phyloP scores from a whole-genome alignment of 2,888 invertebrate genomes.

The Orchestes rusci region DNA sequence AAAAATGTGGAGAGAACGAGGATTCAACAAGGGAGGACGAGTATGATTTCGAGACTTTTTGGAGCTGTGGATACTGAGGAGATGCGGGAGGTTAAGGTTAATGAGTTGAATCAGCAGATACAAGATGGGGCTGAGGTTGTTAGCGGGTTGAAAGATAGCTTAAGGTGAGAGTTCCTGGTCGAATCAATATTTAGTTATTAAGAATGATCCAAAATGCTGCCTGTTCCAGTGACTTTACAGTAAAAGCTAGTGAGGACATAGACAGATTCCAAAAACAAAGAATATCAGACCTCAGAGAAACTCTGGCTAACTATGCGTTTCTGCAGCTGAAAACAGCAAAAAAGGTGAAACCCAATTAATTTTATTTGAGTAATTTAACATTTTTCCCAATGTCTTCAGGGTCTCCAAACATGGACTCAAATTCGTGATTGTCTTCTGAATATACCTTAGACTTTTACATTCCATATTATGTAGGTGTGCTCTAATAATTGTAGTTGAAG shows the following conservation, averaged over 20 bases:
- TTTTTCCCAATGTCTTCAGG: conserved; percentile 51
- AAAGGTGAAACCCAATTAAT: conserved; percentile 49
- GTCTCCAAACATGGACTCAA: conserved; percentile 69
- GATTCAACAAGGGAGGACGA: conserved; percentile 58
- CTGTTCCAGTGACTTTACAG: conserved; percentile 58
- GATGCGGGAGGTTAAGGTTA: conserved; percentile 62
- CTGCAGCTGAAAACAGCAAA: conserved; percentile 67
- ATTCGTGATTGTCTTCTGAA: conserved; percentile 63
- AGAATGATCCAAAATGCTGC: not conserved
- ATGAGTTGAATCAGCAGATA: conserved; percentile 60
- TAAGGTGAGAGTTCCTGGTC: too few species aligned
- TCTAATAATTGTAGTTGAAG: too few species aligned
- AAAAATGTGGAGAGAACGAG: conserved; percentile 51
- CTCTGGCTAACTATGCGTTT: conserved; percentile 59
- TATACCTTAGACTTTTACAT: conserved; percentile 10
- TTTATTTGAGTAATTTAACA: not conserved
- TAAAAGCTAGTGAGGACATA: conserved; percentile 59
- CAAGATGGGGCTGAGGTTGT: conserved; percentile 53
- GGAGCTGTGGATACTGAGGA: conserved; percentile 72
- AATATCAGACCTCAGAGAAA: conserved; percentile 63
- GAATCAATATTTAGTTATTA: too few species aligned
- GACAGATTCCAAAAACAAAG: conserved; percentile 68
- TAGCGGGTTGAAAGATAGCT: conserved; percentile 50
- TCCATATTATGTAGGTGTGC: too few species aligned
- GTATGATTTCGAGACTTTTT: conserved; percentile 63